Conservation (phyloP, 2,113 vertebrate species). For the Parus major region DNA sequence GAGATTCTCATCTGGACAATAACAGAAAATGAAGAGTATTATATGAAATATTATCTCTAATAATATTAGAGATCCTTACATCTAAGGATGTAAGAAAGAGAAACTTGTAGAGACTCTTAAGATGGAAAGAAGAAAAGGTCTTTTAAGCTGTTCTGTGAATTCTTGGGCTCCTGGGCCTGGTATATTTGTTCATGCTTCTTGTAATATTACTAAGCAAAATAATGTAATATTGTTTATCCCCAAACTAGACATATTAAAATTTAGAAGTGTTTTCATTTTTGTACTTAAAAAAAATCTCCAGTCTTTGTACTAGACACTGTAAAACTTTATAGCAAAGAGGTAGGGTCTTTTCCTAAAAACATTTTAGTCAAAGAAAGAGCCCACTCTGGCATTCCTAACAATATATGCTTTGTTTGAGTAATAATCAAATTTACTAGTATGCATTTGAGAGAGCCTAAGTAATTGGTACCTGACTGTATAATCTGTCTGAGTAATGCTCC, state of each 20-base stretch:
- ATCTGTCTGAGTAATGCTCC: not conserved
- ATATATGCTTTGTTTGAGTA: not conserved
- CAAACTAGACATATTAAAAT: conserved; percentile 18
- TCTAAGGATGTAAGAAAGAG: not conserved
- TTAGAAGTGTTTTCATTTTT: not conserved
- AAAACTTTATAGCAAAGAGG: conserved; percentile 23
- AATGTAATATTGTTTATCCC: not conserved
- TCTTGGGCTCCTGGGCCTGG: not conserved
- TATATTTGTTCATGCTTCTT: not conserved
- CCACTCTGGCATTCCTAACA: not conserved
- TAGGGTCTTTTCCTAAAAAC: not conserved
- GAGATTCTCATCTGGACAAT: not conserved
- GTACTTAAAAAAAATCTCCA: not conserved
- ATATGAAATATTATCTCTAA: not conserved
- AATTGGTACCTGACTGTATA: not conserved
- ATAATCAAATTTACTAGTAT: not conserved
- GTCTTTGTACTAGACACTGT: not conserved
- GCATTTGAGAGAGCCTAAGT: not conserved
- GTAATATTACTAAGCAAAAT: not conserved
- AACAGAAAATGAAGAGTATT: not conserved
- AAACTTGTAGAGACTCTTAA: not conserved
- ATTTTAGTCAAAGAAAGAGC: not conserved
- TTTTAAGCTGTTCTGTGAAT: not conserved
- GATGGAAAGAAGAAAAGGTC: not conserved
- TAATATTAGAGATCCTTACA: too few species aligned